Base-by-base conservation (phyloP, 2,113 vertebrate genomes). In the Ammospiza nelsoni region DNA sequence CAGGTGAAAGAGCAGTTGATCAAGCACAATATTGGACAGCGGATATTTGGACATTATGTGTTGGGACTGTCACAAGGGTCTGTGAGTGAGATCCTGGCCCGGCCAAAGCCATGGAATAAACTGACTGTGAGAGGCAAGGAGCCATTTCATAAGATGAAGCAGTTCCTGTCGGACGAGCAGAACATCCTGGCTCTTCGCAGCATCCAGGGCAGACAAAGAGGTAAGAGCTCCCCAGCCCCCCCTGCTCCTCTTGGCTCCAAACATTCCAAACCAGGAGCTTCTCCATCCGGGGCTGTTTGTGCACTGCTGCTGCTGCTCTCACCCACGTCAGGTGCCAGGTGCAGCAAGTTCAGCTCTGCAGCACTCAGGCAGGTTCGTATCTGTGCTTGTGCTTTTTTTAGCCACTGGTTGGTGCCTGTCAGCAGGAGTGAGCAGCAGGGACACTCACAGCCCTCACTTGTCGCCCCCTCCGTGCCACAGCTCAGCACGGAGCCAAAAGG, bases 21-120 rank as follows among this genome's bases (percentile, higher is more conserved):
- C 98, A 99, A 99, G 98, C 99, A 99, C 98, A 99, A 99, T 98
- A 99, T 99, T 21, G 99, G 99, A 84, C 99, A 99, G 98, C 98
- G 99, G 71, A 99, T 99, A 94, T 99, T 99, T 81, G 99, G 99
- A 98, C 99, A 99, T 96, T 99, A 99, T 55, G 99, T 99, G 97
- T 98, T 99, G 98, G 99, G 99, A 97, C 98, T 99, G 94, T 99
- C 99, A 3, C 99, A 99, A 97, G 99, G 99, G 90, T 99, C 99
- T 11, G 99, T 99, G 97, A 99, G 99, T 15, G 99, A 99, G 98
- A 99, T 99, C 91, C 97, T 99, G 97, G 99, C 99, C 96, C 98
- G 99, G 96, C 99, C 99, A 71, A 99, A 99, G 98, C 99, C 99
- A 31, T 99, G 99, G 99, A 99, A 98, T 98, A 99, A 99, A 98